These are phyloP conservation scores for Ophonus ardosiacus DNA, from an alignment of 2,888 invertebrate genomes.

Conservation along the genomic window DNA sequence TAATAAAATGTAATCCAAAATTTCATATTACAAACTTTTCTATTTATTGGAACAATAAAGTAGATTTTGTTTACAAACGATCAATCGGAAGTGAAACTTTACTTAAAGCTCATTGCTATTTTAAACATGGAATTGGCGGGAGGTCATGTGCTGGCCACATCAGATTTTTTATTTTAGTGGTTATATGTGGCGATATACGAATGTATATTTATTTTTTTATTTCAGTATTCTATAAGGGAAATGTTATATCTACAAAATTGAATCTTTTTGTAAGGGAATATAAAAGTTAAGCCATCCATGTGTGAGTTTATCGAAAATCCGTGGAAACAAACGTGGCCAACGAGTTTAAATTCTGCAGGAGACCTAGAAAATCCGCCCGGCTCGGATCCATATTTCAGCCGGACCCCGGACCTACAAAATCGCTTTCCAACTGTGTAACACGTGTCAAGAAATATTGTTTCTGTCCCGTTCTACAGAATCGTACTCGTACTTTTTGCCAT, in stretches of 20 bases:
- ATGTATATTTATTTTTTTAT: neutral
- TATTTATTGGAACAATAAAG: too few relatives aligned
- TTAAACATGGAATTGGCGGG: too few relatives aligned
- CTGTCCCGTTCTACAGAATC: neutral
- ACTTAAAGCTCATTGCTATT: too few relatives aligned
- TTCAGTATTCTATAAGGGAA: neutral
- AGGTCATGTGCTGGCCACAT: too few relatives aligned
- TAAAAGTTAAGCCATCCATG: conserved; percentile 18
- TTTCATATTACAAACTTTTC: too few relatives aligned
- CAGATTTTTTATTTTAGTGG: too few relatives aligned
- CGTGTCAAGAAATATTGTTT: conserved; percentile 57
- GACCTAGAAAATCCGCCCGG: conserved; percentile 9
- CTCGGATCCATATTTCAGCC: conserved; percentile 53
- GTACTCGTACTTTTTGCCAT: neutral
- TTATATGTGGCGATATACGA: neutral
- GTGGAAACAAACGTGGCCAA: conserved; percentile 2
- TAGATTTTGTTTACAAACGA: too few relatives aligned
- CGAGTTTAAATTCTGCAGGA: conserved; percentile 33
- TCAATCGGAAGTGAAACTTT: too few relatives aligned
- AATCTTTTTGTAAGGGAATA: neutral
- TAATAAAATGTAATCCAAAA: too few relatives aligned
- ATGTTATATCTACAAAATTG: neutral
- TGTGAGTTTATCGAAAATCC: conserved; percentile 25
- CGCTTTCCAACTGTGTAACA: conserved; percentile 48
- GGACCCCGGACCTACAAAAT: conserved; percentile 27